phyloP scores from a whole-genome alignment of 2,113 vertebrate genomes.

The Enhydra lutris region DNA sequence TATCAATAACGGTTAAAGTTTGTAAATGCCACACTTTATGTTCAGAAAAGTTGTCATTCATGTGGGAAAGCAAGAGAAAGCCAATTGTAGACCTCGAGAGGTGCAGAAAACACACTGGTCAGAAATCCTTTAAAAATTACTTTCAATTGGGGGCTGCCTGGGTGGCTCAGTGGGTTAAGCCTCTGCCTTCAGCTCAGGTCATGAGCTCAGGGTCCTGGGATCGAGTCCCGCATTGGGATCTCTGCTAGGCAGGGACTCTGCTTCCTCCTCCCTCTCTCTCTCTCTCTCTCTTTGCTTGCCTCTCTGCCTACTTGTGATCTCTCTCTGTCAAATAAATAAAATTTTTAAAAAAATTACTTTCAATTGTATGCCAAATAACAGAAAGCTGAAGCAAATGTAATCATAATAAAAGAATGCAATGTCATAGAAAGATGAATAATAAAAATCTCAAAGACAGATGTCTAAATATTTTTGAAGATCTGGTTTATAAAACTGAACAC shows the following conservation, averaged over 20 bases:
- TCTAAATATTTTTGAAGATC: constrained; percentile 1
- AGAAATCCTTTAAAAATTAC: constrained; percentile 11
- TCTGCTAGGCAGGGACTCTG: too few species aligned
- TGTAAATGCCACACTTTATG: not conserved
- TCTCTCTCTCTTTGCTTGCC: too few species aligned
- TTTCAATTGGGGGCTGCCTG: not conserved
- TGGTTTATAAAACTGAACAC: not conserved
- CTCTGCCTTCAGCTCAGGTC: too few species aligned
- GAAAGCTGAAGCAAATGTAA: not conserved
- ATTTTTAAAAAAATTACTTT: not conserved
- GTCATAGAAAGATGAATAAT: not conserved
- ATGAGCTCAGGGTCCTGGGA: too few species aligned
- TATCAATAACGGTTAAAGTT: not conserved
- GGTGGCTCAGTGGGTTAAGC: too few species aligned
- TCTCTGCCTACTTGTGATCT: too few species aligned
- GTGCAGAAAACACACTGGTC: not conserved
- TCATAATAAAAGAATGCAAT: not conserved
- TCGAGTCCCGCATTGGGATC: too few species aligned
- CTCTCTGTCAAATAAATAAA: too few species aligned
- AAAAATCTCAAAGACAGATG: not conserved
- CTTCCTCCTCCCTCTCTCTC: too few species aligned
- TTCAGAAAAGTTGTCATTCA: not conserved
- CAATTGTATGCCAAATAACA: not conserved
- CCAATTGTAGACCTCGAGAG: not conserved
- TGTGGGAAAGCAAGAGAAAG: not conserved